Conservation (phyloP, 2,797 vertebrate species). For the Eulemur mongoz region DNA sequence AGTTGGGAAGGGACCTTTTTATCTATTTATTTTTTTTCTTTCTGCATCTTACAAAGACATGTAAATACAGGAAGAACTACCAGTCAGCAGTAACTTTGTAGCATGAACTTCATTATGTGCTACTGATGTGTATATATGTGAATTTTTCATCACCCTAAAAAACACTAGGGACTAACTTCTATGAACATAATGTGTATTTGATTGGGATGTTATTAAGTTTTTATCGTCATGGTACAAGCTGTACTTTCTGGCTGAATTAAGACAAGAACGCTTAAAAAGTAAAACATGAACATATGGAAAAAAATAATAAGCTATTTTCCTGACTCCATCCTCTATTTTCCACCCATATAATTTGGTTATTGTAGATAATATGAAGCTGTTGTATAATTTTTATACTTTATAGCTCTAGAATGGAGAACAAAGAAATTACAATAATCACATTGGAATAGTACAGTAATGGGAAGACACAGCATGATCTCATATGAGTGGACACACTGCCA, state of each 20-base stretch:
- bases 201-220: background rate
- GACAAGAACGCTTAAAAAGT: background rate
- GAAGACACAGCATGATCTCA: accelerated
- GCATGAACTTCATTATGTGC: background rate
- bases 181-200: background rate
- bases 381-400: background rate
- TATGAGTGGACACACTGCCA: accelerated
- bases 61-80: background rate
- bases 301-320: background rate
- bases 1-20: background rate
- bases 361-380: background rate
- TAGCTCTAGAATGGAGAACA: background rate
- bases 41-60: background rate
- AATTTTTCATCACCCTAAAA: background rate
- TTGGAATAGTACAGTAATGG: accelerated
- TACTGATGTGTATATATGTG: background rate
- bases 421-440: background rate
- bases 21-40: background rate
- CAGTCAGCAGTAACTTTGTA: background rate
- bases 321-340: background rate
- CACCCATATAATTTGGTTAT: background rate
- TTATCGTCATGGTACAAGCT: background rate
- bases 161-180: background rate
- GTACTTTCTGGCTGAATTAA: background rate
- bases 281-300: background rate